Conservation (phyloP, 2,888 invertebrate species). For the Drepanosiphum platanoidis region DNA sequence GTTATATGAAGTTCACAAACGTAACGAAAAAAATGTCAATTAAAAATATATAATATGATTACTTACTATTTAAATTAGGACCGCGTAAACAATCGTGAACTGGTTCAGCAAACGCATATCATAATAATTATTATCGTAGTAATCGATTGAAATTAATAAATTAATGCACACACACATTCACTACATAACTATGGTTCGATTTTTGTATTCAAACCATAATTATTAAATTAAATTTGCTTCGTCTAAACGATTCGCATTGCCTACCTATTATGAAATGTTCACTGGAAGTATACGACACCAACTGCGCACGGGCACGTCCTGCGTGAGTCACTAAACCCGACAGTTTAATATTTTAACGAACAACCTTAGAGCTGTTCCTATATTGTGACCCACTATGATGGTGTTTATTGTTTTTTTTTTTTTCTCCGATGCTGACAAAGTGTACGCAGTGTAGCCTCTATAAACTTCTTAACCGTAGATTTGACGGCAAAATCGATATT, state of each 20-base stretch:
- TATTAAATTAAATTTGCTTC: no score
- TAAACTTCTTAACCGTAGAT: conserved; percentile 10
- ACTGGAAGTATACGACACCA: neutral
- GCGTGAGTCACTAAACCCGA: conserved; percentile 36
- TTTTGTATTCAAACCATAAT: neutral
- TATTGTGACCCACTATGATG: conserved; percentile 15
- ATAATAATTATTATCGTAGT: neutral
- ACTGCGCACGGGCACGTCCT: conserved; percentile 23
- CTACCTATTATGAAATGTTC: no score
- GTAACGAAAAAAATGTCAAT: neutral
- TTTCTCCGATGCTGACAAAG: conserved; percentile 31
- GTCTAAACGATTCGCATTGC: neutral
- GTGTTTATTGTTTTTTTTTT: conserved; percentile 51
- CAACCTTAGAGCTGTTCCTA: conserved; percentile 45
- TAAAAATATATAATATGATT: neutral
- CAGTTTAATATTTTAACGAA: conserved; percentile 44
- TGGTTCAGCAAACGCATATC: neutral
- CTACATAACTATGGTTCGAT: neutral
- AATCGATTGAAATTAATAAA: neutral
- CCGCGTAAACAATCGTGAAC: neutral
- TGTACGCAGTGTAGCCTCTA: conserved; percentile 37
- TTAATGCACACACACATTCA: neutral
- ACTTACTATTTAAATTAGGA: neutral
- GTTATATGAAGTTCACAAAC: neutral
- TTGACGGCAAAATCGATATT: neutral